Conservation (phyloP, 2,888 invertebrate species). For the Conomelus anceps region DNA sequence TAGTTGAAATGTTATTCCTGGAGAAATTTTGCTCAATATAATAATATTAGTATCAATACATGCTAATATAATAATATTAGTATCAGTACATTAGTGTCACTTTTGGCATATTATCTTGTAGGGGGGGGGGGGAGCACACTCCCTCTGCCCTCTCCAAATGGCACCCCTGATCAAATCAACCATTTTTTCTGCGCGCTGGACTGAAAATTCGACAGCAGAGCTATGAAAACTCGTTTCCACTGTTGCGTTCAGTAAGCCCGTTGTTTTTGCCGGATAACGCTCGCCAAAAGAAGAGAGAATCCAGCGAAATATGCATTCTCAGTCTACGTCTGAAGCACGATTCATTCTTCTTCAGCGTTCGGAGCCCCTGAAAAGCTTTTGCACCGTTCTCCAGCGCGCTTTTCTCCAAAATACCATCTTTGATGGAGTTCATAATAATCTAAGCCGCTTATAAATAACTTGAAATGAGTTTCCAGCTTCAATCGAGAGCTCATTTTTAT, state of each 20-base stretch:
- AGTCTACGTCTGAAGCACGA: background rate
- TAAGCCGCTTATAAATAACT: slow-evolving; percentile 8
- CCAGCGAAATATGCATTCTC: background rate
- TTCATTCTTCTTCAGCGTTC: background rate
- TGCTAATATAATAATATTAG: no score
- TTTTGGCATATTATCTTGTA: no score
- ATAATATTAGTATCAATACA: no score
- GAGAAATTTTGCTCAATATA: no score
- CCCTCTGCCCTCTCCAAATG: no score
- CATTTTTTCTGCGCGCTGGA: background rate
- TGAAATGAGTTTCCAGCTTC: slow-evolving; percentile 3
- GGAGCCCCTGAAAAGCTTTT: background rate
- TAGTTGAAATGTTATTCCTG: no score
- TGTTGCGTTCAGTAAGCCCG: background rate
- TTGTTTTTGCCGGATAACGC: background rate
- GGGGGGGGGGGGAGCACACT: no score
- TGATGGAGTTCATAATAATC: slow-evolving; percentile 8
- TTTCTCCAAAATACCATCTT: background rate
- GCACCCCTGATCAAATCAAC: no score
- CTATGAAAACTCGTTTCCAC: background rate
- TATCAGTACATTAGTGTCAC: no score
- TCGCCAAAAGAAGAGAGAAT: background rate
- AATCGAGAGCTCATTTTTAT: background rate
- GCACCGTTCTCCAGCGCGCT: background rate
- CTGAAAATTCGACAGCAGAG: background rate